Evolutionary conservation across 2,888 invertebrate genomes (phyloP).

Genomic region (Melitaea athalia): DNA sequence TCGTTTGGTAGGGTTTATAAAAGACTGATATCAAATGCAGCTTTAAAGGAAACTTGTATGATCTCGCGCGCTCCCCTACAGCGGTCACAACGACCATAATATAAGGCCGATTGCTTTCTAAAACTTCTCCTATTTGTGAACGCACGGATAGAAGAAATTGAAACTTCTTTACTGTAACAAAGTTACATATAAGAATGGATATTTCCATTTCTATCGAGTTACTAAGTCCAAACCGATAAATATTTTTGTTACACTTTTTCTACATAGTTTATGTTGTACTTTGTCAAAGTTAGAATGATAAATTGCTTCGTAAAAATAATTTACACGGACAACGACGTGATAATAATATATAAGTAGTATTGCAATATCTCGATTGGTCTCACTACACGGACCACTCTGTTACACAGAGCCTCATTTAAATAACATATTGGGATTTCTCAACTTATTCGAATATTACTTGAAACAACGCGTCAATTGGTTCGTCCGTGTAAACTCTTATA

Average conservation of each 20-base stretch:
- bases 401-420: slow-evolving; percentile 3
- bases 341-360: neutral
- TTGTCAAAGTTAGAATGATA: slow-evolving; percentile 60
- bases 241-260: slow-evolving; percentile 51
- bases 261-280: slow-evolving; percentile 40
- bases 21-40: slow-evolving; percentile 69
- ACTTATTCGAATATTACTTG: slow-evolving; percentile 53
- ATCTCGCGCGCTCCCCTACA: slow-evolving; percentile 69
- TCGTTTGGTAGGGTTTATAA: slow-evolving; percentile 25
- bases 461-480: slow-evolving; percentile 62
- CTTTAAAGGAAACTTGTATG: slow-evolving; percentile 71
- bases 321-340: slow-evolving; percentile 35
- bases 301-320: slow-evolving; percentile 50
- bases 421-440: slow-evolving; percentile 24
- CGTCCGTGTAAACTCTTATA: slow-evolving; percentile 43
- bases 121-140: slow-evolving; percentile 80
- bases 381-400: neutral
- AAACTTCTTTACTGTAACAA: slow-evolving; percentile 77
- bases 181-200: slow-evolving; percentile 69
- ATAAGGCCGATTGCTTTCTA: slow-evolving; percentile 81
- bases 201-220: slow-evolving; percentile 76
- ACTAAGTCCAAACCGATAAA: slow-evolving; percentile 63
- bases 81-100: slow-evolving; percentile 74
- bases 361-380: neutral
- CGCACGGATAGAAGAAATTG: slow-evolving; percentile 69